Conservation (phyloP, 2,797 vertebrate genomes). For the Lithobates pipiens region DNA sequence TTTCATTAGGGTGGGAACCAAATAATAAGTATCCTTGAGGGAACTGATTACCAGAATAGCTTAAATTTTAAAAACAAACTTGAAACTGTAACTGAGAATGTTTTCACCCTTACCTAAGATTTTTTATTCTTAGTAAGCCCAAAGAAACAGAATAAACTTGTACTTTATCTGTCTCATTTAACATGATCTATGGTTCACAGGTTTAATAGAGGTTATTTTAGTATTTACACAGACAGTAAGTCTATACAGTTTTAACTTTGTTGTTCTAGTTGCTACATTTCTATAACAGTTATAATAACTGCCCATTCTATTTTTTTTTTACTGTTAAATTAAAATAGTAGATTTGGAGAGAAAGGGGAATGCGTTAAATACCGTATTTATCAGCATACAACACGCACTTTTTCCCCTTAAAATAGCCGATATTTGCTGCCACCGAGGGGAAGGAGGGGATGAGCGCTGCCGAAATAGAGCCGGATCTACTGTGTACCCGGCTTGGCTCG, state of each 20-base stretch:
- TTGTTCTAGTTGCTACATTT: neutral
- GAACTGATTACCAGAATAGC: constrained; percentile 68
- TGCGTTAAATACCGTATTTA: too few species aligned
- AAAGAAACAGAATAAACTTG: neutral
- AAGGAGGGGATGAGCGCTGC: too few species aligned
- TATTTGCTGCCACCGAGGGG: too few species aligned
- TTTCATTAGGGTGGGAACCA: constrained; percentile 73
- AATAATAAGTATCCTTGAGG: constrained; percentile 66
- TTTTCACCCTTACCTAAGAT: constrained; percentile 26
- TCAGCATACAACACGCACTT: too few species aligned
- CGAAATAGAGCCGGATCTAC: too few species aligned
- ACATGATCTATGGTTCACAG: constrained; percentile 17
- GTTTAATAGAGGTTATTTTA: neutral
- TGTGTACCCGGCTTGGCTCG: too few species aligned
- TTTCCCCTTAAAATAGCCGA: too few species aligned
- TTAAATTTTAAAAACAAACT: constrained; percentile 58
- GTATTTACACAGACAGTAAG: neutral
- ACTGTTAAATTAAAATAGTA: too few species aligned
- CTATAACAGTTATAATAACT: too few species aligned
- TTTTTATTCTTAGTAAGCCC: constrained; percentile 12
- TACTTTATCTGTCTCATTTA: neutral
- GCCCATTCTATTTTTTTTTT: too few species aligned
- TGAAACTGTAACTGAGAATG: constrained; percentile 52
- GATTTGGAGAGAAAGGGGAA: too few species aligned
- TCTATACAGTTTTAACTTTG: neutral